A percentile compares a stretch with the other conserved stretches of the same genome.
These are phyloP conservation scores for Drosophila greeni DNA, from an alignment of 2,888 invertebrate species.

Conservation along the genomic window DNA sequence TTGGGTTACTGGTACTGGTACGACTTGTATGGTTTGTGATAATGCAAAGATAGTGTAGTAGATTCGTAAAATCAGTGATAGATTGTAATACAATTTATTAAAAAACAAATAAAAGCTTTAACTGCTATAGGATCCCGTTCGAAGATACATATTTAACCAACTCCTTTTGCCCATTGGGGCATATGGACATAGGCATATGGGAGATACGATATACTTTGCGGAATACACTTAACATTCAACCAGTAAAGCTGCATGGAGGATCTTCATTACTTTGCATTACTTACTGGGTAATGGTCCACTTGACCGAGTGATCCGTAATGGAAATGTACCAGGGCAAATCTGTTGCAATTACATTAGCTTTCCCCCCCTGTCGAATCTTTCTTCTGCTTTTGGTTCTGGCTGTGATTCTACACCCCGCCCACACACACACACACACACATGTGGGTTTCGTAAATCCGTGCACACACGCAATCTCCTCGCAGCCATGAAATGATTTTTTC, in stretches of 20 bases:
- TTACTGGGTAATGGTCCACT: slow-evolving; percentile 23
- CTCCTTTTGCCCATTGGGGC: background rate
- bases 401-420: background rate
- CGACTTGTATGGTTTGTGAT: background rate
- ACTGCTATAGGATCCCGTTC: background rate
- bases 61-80: too few relatives aligned
- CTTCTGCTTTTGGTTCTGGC: slow-evolving; percentile 1
- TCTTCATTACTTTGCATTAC: slow-evolving; percentile 8
- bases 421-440: slow-evolving; percentile 17
- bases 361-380: slow-evolving; percentile 43
- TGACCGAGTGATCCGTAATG: slow-evolving; percentile 31
- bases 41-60: background rate
- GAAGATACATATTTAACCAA: background rate
- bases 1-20: slow-evolving; percentile 4
- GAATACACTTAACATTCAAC: slow-evolving; percentile 4
- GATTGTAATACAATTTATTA: background rate
- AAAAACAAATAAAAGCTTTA: background rate
- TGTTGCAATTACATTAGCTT: slow-evolving; percentile 44
- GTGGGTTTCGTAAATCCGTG: slow-evolving; percentile 25
- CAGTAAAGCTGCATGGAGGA: background rate
- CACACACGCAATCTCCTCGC: slow-evolving; percentile 14
- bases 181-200: background rate
- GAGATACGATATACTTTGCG: background rate
- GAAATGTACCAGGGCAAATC: slow-evolving; percentile 20
- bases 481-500: slow-evolving; percentile 15